Conservation (phyloP, 2,113 vertebrate species). For the Nothoprocta perdicaria region DNA sequence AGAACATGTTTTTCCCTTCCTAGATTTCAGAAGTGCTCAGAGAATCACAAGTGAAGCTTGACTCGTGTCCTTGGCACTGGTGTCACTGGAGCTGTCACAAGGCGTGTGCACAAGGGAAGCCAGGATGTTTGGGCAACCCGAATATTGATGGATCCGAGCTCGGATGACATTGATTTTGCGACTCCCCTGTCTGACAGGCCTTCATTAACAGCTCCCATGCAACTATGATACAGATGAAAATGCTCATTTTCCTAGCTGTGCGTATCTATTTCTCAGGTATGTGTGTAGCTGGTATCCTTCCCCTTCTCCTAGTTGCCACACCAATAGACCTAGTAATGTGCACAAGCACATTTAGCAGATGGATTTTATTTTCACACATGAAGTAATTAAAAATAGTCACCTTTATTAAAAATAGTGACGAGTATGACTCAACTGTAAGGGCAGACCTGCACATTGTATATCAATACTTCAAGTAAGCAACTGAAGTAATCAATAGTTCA, state of each 20-base stretch:
- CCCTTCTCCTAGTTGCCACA: neutral
- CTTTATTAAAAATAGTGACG: slow-evolving; percentile 15
- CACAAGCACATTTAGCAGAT: slow-evolving; percentile 57
- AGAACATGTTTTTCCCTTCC: accelerated
- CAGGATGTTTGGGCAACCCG: neutral
- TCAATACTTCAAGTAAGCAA: neutral
- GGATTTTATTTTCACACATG: slow-evolving; percentile 24
- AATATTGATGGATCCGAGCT: neutral
- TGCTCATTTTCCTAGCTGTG: neutral
- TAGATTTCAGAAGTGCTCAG: neutral
- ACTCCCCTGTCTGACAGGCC: neutral
- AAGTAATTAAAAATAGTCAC: slow-evolving; percentile 47
- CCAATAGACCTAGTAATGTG: neutral
- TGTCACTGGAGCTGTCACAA: accelerated
- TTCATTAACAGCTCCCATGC: neutral
- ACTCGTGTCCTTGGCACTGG: accelerated
- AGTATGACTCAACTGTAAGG: slow-evolving; percentile 21
- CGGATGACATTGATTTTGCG: neutral
- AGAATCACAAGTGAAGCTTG: neutral
- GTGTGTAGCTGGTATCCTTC: neutral
- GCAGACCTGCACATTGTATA: neutral
- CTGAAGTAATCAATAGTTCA: neutral
- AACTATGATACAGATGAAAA: neutral
- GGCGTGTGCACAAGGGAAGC: accelerated
- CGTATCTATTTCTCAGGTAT: neutral